Percentiles rank a stretch among this genome's conserved stretches.
These are phyloP conservation scores for Lymantria dispar DNA, from an alignment of 2,888 invertebrate species.

Conservation along the genomic window DNA sequence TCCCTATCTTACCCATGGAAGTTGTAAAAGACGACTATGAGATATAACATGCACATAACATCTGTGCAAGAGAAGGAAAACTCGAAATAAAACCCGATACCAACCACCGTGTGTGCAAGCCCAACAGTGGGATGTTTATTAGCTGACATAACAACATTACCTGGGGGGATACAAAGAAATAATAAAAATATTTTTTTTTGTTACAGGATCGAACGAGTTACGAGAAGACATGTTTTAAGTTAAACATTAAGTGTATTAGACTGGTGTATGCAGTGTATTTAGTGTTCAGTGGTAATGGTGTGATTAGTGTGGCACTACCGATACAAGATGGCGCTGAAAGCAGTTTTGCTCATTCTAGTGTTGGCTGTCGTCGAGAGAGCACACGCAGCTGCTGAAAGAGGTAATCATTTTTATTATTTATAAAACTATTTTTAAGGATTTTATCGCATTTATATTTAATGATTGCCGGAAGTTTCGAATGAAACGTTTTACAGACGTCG, in stretches of 20 bases:
- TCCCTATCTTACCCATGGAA: too few species aligned
- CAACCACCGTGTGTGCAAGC: too few species aligned
- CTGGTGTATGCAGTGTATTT: constrained; percentile 11
- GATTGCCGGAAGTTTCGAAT: too few species aligned
- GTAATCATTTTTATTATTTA: constrained; percentile 18
- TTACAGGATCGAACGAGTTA: constrained; percentile 38
- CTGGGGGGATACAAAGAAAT: neutral
- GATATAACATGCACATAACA: too few species aligned
- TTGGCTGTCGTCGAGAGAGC: constrained; percentile 37
- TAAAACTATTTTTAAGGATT: too few species aligned
- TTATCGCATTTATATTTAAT: too few species aligned
- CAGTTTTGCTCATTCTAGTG: constrained; percentile 38
- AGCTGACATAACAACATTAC: too few species aligned
- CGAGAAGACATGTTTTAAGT: constrained; percentile 40
- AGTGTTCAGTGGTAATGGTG: constrained; percentile 41
- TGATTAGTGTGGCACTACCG: constrained; percentile 33
- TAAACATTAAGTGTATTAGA: constrained; percentile 25
- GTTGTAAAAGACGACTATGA: too few species aligned
- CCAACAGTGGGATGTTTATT: too few species aligned
- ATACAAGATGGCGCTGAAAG: constrained; percentile 48
- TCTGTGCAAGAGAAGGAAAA: too few species aligned
- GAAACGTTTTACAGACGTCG: too few species aligned
- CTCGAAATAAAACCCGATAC: too few species aligned
- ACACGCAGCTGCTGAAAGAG: constrained; percentile 44
- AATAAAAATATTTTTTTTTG: constrained; percentile 17